Percentiles rank a stretch among this genome's conserved stretches.
Evolutionary conservation across 92 coral and sea anemone species (phyloP).

Genomic region (Palythoa caribaeorum): DNA sequence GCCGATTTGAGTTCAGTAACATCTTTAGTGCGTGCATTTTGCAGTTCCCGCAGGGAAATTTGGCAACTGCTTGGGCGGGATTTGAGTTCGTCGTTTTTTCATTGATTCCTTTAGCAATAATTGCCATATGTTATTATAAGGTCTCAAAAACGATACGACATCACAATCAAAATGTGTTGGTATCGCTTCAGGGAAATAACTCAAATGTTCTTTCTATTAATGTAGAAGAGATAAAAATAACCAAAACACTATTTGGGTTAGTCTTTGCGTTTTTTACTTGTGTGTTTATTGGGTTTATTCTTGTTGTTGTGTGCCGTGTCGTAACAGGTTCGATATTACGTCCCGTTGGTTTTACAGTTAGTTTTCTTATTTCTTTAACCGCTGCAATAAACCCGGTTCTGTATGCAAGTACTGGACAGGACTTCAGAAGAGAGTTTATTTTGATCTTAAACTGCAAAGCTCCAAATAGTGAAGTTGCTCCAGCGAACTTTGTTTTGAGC

Average conservation of each 20-base stretch:
- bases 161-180: background rate
- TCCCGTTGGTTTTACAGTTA: constrained; percentile 27
- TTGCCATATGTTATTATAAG: background rate
- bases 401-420: constrained; percentile 25
- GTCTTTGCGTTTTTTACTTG: constrained; percentile 30
- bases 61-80: background rate
- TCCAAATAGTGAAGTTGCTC: constrained; percentile 3
- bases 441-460: constrained; percentile 26
- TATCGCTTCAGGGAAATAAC: background rate
- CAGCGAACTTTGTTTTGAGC: background rate
- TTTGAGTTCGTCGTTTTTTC: constrained; percentile 5
- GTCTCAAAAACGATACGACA: background rate
- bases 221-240: constrained; percentile 22
- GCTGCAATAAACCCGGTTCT: constrained; percentile 37
- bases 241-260: constrained; percentile 16
- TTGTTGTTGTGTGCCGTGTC: constrained; percentile 23
- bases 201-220: constrained; percentile 10
- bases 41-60: background rate
- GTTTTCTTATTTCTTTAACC: constrained; percentile 32
- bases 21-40: background rate
- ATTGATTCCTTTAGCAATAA: background rate
- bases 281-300: constrained; percentile 3
- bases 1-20: background rate
- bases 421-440: constrained; percentile 43
- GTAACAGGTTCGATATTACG: constrained; percentile 23